These are phyloP conservation scores for Philhelius pedissequus DNA, from an alignment of 2,888 invertebrate species.

Conservation along the genomic window DNA sequence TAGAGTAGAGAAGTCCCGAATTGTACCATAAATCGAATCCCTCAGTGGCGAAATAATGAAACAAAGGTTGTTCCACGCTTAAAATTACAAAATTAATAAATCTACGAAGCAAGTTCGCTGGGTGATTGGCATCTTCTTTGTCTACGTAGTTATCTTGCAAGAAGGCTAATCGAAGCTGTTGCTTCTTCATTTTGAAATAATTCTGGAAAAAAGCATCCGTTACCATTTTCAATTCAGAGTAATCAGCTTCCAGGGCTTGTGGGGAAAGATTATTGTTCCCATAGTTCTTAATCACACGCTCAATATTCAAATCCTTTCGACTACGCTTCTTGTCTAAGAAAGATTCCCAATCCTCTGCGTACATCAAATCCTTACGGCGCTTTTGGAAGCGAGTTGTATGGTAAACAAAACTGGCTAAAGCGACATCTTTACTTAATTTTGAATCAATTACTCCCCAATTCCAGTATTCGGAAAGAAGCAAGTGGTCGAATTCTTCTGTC, in stretches of 20 bases:
- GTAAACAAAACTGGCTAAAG: conserved; percentile 73
- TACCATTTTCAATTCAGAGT: conserved; percentile 35
- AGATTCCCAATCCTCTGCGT: conserved; percentile 72
- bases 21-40: conserved; percentile 74
- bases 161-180: conserved; percentile 70
- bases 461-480: conserved; percentile 76
- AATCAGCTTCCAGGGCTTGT: conserved; percentile 64
- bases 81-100: conserved; percentile 74
- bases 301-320: conserved; percentile 74
- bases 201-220: conserved; percentile 29
- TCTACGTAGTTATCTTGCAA: conserved; percentile 71
- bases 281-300: conserved; percentile 72
- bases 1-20: conserved; percentile 71
- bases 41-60: conserved; percentile 75
- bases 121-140: conserved; percentile 73
- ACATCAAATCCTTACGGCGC: conserved; percentile 70
- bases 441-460: conserved; percentile 72
- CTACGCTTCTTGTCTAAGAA: conserved; percentile 71
- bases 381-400: conserved; percentile 76
- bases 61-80: conserved; percentile 72
- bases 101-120: conserved; percentile 73
- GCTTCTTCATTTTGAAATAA: conserved; percentile 41
- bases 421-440: conserved; percentile 72
- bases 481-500: conserved; percentile 72
- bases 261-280: conserved; percentile 72